Percentiles rank a stretch among this genome's conserved stretches.
Conservation (phyloP, 2,797 vertebrate species). For the Coregonus suidteri region DNA sequence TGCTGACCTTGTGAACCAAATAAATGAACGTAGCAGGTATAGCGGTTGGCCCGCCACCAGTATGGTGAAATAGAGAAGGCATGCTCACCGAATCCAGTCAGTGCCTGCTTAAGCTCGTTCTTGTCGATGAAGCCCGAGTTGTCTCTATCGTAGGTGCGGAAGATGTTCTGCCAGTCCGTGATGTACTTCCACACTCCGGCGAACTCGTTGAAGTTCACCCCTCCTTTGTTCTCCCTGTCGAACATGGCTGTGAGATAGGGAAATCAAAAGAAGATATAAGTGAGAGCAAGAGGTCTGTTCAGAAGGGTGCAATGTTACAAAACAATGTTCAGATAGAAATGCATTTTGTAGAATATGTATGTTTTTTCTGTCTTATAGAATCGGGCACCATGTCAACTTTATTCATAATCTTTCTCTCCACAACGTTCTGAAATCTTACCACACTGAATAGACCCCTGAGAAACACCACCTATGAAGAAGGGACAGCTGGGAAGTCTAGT, state of each 20-base stretch:
- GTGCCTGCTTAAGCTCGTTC: constrained; percentile 94
- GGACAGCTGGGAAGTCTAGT: not conserved
- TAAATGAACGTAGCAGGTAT: constrained; percentile 6
- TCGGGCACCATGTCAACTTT: not conserved
- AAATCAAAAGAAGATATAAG: not conserved
- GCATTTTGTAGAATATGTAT: not conserved
- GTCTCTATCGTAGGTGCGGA: constrained; percentile 95
- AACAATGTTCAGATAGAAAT: not conserved
- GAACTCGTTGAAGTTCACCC: constrained; percentile 97
- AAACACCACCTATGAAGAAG: not conserved
- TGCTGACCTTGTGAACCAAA: constrained; percentile 28
- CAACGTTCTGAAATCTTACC: too few species aligned
- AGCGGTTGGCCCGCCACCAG: constrained; percentile 41
- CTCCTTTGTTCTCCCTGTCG: constrained; percentile 96
- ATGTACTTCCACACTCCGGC: constrained; percentile 98
- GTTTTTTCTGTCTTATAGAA: not conserved
- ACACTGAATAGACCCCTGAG: too few species aligned
- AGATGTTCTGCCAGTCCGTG: constrained; percentile 99
- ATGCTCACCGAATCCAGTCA: constrained; percentile 96
- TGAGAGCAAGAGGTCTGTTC: not conserved
- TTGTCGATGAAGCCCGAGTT: constrained; percentile 98
- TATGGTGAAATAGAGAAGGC: constrained; percentile 23
- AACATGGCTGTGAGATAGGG: constrained; percentile 88
- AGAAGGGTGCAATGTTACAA: not conserved
- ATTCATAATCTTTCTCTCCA: too few species aligned